Conservation (phyloP, 2,888 invertebrate species). For the Philaethria dido region DNA sequence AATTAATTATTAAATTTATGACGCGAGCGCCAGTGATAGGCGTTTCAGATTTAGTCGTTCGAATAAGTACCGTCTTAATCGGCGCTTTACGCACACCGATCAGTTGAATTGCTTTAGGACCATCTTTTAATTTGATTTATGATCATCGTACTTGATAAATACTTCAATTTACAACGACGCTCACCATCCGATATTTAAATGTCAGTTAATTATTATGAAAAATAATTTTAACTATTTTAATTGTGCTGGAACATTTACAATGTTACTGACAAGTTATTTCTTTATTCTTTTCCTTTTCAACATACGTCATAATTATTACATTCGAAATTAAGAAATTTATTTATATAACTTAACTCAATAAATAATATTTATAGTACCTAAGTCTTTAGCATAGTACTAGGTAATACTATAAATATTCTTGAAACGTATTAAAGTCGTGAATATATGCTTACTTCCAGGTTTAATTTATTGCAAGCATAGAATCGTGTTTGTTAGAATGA, state of each 20-base stretch:
- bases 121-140: conserved; percentile 35
- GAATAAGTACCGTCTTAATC: conserved; percentile 72
- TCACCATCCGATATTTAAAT: not conserved
- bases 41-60: conserved; percentile 65
- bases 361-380: not conserved
- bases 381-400: no score
- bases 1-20: conserved; percentile 79
- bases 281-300: not conserved
- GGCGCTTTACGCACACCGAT: conserved; percentile 68
- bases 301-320: not conserved
- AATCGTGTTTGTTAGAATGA: conserved; percentile 49
- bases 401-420: conserved; percentile 36
- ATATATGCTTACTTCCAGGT: conserved; percentile 29
- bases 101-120: conserved; percentile 44
- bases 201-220: not conserved
- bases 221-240: not conserved
- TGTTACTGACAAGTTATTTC: not conserved
- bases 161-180: not conserved
- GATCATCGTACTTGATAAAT: conserved; percentile 20
- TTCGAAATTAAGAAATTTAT: not conserved
- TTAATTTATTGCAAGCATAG: conserved; percentile 40
- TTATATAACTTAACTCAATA: not conserved
- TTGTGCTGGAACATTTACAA: not conserved
- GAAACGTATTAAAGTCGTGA: conserved; percentile 38
- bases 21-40: conserved; percentile 56